Base-by-base conservation (phyloP, 2,888 invertebrate genomes). In the Drosophila nr. perissopoda region DNA sequence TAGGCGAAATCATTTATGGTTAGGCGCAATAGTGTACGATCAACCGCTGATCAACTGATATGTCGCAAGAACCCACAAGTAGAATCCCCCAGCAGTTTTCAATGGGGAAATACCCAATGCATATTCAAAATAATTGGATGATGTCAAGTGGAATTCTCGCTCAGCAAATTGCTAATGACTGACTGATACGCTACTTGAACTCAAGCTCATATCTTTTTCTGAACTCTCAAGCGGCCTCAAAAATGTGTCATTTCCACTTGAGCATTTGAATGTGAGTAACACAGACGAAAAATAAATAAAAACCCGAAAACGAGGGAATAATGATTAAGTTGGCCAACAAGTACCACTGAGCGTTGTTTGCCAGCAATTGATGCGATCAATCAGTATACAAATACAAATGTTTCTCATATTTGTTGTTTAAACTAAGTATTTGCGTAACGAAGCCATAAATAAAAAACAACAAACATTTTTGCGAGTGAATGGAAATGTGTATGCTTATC, bases 391-490 rank as follows among this genome's bases (percentile, higher is more conserved):
- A 53, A 61, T 52, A 42, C 49, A 49, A 59, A 57, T 67, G 31
- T 76, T 57, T 31, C 33, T 25, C 27, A 29, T 31, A n/a, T 11
- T 62, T 38, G 38, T 29, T 40, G 16, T 45, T 27, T 16, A 11
- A 27, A 16, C n/a, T 27, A 66, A 69, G 53, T 69, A 79, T 81
- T 82, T 79, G 61, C 62, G 59, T 73, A 69, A 67, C 59, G 38
- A 38, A 69, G 16, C 54, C 53, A 63, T 45, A 74, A 76, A 52
- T 29, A 52, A 27, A 29, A 8, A 10, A 13, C 2, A 13, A 56
- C n/a, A n/a, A 16, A 8, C n/a, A n/a, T 10, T 56, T 45, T 51
- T 33, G 42, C 52, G 29, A 60, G 48, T 68, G 67, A 59, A 77
- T 60, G 56, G 27, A 38, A 60, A 33, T 72, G 29, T 27, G 48